Evolutionary conservation across 2,113 vertebrate genomes (phyloP).

Genomic region (Lasiurus cinereus): DNA sequence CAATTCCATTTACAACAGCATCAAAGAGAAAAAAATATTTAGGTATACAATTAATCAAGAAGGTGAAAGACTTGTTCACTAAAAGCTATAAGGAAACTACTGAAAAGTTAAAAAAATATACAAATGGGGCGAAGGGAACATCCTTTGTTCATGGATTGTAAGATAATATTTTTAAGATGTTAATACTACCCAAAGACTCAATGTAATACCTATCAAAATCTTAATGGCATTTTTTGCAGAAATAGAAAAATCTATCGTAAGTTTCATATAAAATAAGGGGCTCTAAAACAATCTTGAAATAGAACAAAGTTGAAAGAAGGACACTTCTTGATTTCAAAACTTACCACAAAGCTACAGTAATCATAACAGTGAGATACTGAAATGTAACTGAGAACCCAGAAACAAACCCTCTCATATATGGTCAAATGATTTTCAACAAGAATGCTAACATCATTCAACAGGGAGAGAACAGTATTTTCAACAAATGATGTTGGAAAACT

Average conservation of each 20-base stretch:
- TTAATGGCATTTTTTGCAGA: background rate
- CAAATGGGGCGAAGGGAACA: too few species aligned
- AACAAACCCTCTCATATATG: background rate
- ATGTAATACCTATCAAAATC: background rate
- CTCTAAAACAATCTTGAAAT: background rate
- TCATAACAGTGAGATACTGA: background rate
- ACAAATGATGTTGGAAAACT: background rate
- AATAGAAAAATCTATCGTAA: background rate
- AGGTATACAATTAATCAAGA: background rate
- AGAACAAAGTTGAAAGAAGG: background rate
- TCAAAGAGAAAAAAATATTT: slow-evolving; percentile 6
- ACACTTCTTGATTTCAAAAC: background rate
- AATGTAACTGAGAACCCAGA: background rate
- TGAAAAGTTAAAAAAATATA: slow-evolving; percentile 26
- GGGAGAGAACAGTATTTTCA: background rate
- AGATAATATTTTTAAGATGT: background rate
- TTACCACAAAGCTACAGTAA: background rate
- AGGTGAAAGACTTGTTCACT: background rate
- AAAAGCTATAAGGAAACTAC: background rate
- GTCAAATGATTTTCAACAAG: background rate
- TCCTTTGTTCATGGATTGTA: background rate
- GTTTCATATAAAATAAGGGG: background rate
- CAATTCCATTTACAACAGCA: background rate
- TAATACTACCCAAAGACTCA: background rate
- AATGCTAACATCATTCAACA: background rate